A percentile compares a stretch with the other conserved stretches of the same genome.
Evolutionary conservation across 1,140 invertebrate species (phyloP).

Genomic region (Drosophila melanica): DNA sequence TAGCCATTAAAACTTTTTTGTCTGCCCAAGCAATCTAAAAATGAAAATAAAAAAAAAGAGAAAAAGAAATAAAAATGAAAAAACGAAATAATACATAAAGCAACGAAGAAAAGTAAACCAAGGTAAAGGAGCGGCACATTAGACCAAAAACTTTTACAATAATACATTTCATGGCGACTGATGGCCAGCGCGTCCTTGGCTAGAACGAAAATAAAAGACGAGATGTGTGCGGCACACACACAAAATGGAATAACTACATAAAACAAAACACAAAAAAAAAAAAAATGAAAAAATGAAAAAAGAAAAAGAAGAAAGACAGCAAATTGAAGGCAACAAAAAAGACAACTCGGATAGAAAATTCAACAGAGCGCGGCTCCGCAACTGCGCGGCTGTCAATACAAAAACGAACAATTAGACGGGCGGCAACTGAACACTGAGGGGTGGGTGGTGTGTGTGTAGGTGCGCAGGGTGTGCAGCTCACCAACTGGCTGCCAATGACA

Average conservation of each 20-base stretch:
- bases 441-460: not conserved
- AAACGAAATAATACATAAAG: conserved; percentile 1
- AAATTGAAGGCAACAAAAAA: conserved; percentile 35
- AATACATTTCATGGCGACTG: conserved; percentile 66
- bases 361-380: conserved; percentile 71
- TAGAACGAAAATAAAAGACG: conserved; percentile 39
- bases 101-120: conserved; percentile 24
- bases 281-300: too few relatives aligned
- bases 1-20: conserved; percentile 73
- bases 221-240: conserved; percentile 36
- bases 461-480: conserved; percentile 23
- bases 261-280: conserved; percentile 44
- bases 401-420: conserved; percentile 72
- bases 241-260: conserved; percentile 43
- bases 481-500: conserved; percentile 60
- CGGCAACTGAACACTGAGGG: not conserved
- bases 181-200: conserved; percentile 60
- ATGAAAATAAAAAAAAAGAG: conserved; percentile 31
- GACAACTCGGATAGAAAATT: conserved; percentile 65
- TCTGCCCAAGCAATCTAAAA: conserved; percentile 43
- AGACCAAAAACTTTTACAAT: conserved; percentile 75
- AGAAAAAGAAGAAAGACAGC: conserved; percentile 28
- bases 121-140: conserved; percentile 56
- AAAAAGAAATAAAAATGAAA: conserved; percentile 9
- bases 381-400: conserved; percentile 76